Conservation (phyloP, 2,797 vertebrate species). For the Brachyrhaphis roseni region DNA sequence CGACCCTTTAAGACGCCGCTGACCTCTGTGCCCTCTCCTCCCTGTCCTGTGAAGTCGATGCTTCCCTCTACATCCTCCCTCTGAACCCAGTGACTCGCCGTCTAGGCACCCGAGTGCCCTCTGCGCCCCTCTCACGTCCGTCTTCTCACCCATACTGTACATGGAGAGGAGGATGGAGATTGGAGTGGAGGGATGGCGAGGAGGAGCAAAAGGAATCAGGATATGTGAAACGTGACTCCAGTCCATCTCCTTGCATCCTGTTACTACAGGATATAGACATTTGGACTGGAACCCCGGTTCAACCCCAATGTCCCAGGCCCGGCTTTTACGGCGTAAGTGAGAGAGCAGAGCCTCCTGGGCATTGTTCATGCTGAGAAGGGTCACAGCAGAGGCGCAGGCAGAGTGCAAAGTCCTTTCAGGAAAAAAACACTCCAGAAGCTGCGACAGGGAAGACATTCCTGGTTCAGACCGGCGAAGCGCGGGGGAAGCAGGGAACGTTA, state of each 20-base stretch:
- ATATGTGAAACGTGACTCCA: conserved; percentile 78
- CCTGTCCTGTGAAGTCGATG: conserved; percentile 29
- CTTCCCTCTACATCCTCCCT: conserved; percentile 13
- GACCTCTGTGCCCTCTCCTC: conserved; percentile 37
- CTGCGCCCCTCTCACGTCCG: conserved; percentile 26
- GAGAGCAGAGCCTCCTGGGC: conserved; percentile 61
- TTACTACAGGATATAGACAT: conserved; percentile 82
- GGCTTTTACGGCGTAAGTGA: conserved; percentile 69
- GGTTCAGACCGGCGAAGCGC: conserved; percentile 22
- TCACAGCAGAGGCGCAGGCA: conserved; percentile 65
- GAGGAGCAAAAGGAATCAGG: conserved; percentile 53
- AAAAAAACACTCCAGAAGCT: conserved; percentile 81
- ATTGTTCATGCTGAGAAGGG: conserved; percentile 74
- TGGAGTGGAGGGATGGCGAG: conserved; percentile 4
- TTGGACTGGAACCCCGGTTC: conserved; percentile 66
- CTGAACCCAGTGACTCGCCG: conserved; percentile 16
- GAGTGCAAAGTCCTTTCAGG: conserved; percentile 76
- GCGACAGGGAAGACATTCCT: conserved; percentile 51
- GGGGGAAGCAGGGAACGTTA: conserved; percentile 60
- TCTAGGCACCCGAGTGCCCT: conserved; percentile 30
- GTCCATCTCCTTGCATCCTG: conserved; percentile 79
- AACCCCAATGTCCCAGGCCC: conserved; percentile 50
- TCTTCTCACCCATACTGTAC: conserved; percentile 22
- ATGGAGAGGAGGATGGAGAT: conserved; percentile 20
- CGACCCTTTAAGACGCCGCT: conserved; percentile 41